Evolutionary conservation across 2,113 vertebrate species (phyloP), one percentile per base, ranked within the genome.

Genomic region (Myotis davidii): DNA sequence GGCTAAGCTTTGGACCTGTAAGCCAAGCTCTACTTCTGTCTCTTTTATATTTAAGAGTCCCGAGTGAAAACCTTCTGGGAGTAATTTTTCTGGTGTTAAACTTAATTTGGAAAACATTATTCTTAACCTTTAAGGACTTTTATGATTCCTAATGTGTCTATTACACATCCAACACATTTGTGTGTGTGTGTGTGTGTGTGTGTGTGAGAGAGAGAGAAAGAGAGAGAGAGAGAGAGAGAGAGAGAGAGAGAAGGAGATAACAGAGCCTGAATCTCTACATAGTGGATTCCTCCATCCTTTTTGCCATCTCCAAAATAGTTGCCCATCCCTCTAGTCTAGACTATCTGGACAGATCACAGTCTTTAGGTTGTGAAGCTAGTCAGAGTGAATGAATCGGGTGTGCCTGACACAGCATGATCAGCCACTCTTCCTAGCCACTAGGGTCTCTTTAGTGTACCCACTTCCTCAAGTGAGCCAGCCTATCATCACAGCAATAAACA

Each of bases 371-470:
- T 81, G 39, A 87, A 88, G 52, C 79, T 52, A 59, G 34, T 74
- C 54, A 52, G 72, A 82, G 37, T 42, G 81, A 61, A 32, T 20
- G 52, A 34, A 74, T 39, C 77, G 56, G 70, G 27, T 85, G 39
- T 59, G 64, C 32, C 59, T 39, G 67, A 86, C 59, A 73, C 67
- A 61, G 83, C 34, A 32, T 18, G 37, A 32, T 83, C 81, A 86
- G 65, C 39, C 92, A 56, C 73, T 95, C 77, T 88, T 72, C 34
- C 67, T 45, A 95, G 94, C 37, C 70, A 52, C 73, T 59, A 74
- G 69, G 84, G 56, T 96, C 92, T 94, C 94, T 94, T 94, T 74
- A 85, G 70, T 67, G 92, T 94, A 86, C 85, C 85, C 69, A 76
- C 74, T 90, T 92, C 77, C 69, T 94, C 87, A 88, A 96, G 88